Conservation (phyloP, 2,113 vertebrate species). For the Rhipidura dahli region DNA sequence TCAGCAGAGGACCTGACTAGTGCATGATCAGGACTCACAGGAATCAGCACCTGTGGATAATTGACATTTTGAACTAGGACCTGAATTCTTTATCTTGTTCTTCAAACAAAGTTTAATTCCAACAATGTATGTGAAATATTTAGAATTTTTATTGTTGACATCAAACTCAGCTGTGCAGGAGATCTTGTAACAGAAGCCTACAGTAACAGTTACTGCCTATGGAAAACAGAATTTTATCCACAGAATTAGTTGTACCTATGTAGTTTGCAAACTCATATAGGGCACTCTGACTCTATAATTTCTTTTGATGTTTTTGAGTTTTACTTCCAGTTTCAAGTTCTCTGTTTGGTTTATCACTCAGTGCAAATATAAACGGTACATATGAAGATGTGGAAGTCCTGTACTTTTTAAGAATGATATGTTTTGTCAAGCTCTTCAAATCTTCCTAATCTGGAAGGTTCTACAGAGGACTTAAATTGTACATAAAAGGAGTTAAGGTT, state of each 20-base stretch:
- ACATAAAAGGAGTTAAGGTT: background rate
- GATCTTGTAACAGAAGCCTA: background rate
- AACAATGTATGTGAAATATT: background rate
- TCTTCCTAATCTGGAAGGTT: background rate
- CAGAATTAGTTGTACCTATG: background rate
- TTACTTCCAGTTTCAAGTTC: background rate
- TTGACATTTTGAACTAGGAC: background rate
- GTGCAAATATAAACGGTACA: background rate
- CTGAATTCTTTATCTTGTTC: background rate
- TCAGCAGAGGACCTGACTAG: background rate
- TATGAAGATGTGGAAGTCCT: background rate
- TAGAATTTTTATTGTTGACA: background rate
- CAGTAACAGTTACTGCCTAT: background rate
- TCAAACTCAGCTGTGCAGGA: background rate
- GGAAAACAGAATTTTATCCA: background rate
- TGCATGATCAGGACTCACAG: background rate
- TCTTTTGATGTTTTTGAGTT: background rate
- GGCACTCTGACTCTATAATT: background rate
- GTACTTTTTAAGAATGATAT: background rate
- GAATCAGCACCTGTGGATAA: background rate
- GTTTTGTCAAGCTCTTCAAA: background rate
- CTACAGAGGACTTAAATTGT: background rate
- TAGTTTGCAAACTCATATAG: background rate
- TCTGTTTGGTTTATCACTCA: background rate
- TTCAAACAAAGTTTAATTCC: background rate